A percentile compares a stretch with the other conserved stretches of the same genome.
phyloP scores from a whole-genome alignment of 1,140 invertebrate species.

The Achroia grisella region DNA sequence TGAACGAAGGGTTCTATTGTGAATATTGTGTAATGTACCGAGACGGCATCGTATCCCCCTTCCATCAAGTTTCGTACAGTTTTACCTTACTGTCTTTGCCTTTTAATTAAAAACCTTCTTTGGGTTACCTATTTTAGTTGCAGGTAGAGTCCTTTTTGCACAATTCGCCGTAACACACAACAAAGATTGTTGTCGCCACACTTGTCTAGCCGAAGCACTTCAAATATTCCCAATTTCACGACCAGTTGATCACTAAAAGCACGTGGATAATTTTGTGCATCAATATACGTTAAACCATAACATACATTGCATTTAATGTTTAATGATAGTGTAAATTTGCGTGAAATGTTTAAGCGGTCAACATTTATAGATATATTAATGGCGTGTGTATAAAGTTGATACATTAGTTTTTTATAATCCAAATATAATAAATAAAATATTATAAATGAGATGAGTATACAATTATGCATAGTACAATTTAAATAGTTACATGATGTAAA shows the following conservation, averaged over 20 bases:
- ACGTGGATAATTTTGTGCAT: slow-evolving; percentile 62
- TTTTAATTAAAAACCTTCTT: slow-evolving; percentile 17
- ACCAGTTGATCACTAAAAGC: slow-evolving; percentile 54
- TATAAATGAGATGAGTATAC: too few relatives aligned
- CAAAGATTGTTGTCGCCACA: slow-evolving; percentile 52
- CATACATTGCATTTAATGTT: slow-evolving; percentile 34
- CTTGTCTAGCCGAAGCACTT: slow-evolving; percentile 49
- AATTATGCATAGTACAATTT: too few relatives aligned
- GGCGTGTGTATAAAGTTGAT: too few relatives aligned
- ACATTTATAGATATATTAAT: too few relatives aligned
- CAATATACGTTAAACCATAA: slow-evolving; percentile 36
- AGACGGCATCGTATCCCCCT: slow-evolving; percentile 35
- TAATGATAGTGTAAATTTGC: slow-evolving; percentile 26
- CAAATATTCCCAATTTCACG: slow-evolving; percentile 64
- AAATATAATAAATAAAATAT: too few relatives aligned
- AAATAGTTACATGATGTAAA: too few relatives aligned
- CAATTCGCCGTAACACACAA: slow-evolving; percentile 57
- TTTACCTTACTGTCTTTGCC: neutral
- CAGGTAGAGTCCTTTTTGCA: slow-evolving; percentile 70
- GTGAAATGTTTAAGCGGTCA: slow-evolving; percentile 42
- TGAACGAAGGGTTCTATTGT: slow-evolving; percentile 59
- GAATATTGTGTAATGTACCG: slow-evolving; percentile 68
- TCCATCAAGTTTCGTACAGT: slow-evolving; percentile 22
- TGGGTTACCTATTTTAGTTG: slow-evolving; percentile 23
- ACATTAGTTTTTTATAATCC: too few relatives aligned